Evolutionary conservation across 2,113 vertebrate species (phyloP), one percentile per base, ranked within the genome.

Genomic region (Bungarus multicinctus): DNA sequence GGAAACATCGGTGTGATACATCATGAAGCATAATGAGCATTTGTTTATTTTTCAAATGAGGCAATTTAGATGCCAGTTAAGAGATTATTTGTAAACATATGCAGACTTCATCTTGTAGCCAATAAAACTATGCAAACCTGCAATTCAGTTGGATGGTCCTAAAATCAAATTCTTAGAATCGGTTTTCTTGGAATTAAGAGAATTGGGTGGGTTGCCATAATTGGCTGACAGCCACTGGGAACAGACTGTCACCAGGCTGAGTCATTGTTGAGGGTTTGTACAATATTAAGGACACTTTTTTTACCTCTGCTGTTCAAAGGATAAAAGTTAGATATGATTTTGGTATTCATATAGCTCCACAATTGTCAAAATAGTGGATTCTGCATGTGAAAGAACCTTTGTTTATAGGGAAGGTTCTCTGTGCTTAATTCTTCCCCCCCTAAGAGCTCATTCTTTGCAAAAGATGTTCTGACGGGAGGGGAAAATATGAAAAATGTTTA

Each of bases 161-260:
- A 30, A n/a, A 5, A 52, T 89, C 57, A 50, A 69, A 88, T 8
- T 55, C 87, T 5, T 58, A 57, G 27, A 25, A 89, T 58, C 7
- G 7, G 4, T 90, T 43, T 39, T 39, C 74, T 34, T 81, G 74
- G 47, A 18, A 25, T 87, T 90, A 43, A 86, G n/a, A 90, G 57
- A 87, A 90, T 23, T 89, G 64, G 16, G 9, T 87, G 50, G 45
- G 27, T 64, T 47, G 47, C 30, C 12, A 58, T 10, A 90, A 25
- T 39, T 39, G 88, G 85, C 88, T 90, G 92, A 85, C 92, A 93
- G 52, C 86, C 47, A 64, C n/a, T 64, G n/a, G 47, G 89, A 90
- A 90, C 89, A 93, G 92, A 64, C 55, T 93, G 89, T 87, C 92
- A 93, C 45, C 74, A 93, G 54, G 23, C 30, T 64, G 74, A 93